Evolutionary conservation across 2,888 invertebrate genomes (phyloP), one percentile per base, ranked within the genome.

Genomic region (Plemyria rubiginata): DNA sequence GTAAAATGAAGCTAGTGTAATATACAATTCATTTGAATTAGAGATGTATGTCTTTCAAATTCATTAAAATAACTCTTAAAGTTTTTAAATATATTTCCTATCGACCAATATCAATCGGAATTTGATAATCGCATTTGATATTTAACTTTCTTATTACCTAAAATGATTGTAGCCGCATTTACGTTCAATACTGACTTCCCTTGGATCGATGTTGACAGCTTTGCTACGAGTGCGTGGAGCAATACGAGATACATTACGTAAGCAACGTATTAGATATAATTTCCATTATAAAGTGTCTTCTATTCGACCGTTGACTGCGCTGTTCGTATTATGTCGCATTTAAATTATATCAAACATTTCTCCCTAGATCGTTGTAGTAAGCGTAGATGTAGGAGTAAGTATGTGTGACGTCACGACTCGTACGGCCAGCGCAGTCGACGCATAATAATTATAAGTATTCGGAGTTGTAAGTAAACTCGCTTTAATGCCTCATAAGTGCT

Each of bases 401-500:
- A 12, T 38, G 12, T 58, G 65, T 53, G 63, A 46, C 60, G 66
- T 72, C 70, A 71, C 77, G 77, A 11, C 36, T 9, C 36, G 11
- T 16, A 15, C 45, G 16, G 73, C 54, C 74, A 73, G 82, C 81
- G 82, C 72, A 76, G 72, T 65, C 78, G 75, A 71, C 65, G 77
- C 69, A 58, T 55, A 41, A 60, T 54, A n/a, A n/a, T 62, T 64
- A 38, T 38, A 72, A 74, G 72, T 81, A 77, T 75, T 80, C 71
- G 69, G 78, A 84, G 70, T 80, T 88, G 88, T 90, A 89, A 89
- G 88, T 89, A 22, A 22, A 3, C 22, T 89, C 65, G 90, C 90
- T 91, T 90, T 75, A 79, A 80, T 81, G 91, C 91, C 87, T 88
- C 85, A 75, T 88, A 86, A 86, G 89, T 88, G 92, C 92, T 92